These are phyloP conservation scores for Castor canadensis DNA, from an alignment of 2,113 vertebrate genomes.

Conservation along the genomic window DNA sequence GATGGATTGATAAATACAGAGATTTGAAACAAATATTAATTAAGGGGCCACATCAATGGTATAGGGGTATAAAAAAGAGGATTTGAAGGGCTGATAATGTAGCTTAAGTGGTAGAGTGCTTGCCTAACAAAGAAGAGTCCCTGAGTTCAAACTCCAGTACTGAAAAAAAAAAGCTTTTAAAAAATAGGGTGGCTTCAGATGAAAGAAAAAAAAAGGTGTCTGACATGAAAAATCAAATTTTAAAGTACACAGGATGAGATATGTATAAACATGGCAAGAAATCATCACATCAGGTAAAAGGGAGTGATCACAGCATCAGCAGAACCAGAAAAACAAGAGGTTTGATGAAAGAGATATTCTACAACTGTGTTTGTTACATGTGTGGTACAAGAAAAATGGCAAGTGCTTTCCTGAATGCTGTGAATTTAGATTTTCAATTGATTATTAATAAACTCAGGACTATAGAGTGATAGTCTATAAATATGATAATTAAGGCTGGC, in stretches of 20 bases:
- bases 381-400: not conserved
- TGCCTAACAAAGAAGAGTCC: no score
- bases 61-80: not conserved
- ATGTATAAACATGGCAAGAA: not conserved
- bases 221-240: no score
- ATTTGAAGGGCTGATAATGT: no score
- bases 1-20: not conserved
- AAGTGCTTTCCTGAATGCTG: not conserved
- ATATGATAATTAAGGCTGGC: not conserved
- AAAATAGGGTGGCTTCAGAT: not conserved
- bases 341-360: not conserved
- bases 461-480: not conserved
- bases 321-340: not conserved
- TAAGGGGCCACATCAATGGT: not conserved
- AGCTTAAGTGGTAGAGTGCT: no score
- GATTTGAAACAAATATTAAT: not conserved
- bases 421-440: not conserved
- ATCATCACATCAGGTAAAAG: not conserved
- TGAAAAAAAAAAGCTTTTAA: no score
- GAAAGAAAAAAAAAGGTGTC: not conserved
- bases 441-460: not conserved
- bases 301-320: not conserved
- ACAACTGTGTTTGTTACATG: not conserved
- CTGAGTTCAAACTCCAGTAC: no score
- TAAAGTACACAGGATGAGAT: not conserved